Conservation (phyloP, 2,888 invertebrate species). For the Anarsia innoxiella region DNA sequence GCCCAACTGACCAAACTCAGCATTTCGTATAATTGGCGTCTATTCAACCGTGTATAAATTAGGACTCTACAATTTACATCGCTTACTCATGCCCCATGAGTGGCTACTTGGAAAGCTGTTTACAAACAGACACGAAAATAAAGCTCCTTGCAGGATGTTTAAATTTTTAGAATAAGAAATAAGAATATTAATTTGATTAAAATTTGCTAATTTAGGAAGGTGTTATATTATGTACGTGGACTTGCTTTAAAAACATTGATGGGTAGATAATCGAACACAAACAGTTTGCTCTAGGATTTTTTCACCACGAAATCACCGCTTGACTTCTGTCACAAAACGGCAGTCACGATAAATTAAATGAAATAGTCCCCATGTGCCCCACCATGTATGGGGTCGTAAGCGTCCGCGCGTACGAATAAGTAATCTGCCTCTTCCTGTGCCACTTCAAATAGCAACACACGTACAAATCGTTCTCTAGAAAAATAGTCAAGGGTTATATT, state of each 20-base stretch:
- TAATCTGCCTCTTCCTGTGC: conserved; percentile 18
- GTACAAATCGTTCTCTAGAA: conserved; percentile 51
- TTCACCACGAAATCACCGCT: too few relatives aligned
- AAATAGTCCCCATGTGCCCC: too few relatives aligned
- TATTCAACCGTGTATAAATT: conserved; percentile 28
- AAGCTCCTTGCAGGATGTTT: conserved; percentile 1
- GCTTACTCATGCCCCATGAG: conserved; percentile 2
- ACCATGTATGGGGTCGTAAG: too few relatives aligned
- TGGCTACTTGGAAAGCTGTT: conserved; percentile 2
- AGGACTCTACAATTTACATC: conserved; percentile 7
- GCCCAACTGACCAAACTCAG: conserved; percentile 22
- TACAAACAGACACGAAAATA: conserved; percentile 6
- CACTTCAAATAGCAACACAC: conserved; percentile 40
- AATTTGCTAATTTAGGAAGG: too few relatives aligned
- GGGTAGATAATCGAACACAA: too few relatives aligned
- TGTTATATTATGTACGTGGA: too few relatives aligned
- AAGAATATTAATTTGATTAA: too few relatives aligned
- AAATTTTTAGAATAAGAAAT: conserved; percentile 3
- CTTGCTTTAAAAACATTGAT: too few relatives aligned
- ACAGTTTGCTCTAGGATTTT: too few relatives aligned
- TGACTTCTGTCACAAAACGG: too few relatives aligned
- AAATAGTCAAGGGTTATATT: conserved; percentile 66
- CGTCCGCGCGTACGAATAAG: conserved; percentile 12
- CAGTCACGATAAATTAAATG: too few relatives aligned
- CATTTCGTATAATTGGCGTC: conserved; percentile 41